Evolutionary conservation across 92 coral and sea anemone genomes (phyloP).

Genomic region (Siderastrea siderea): DNA sequence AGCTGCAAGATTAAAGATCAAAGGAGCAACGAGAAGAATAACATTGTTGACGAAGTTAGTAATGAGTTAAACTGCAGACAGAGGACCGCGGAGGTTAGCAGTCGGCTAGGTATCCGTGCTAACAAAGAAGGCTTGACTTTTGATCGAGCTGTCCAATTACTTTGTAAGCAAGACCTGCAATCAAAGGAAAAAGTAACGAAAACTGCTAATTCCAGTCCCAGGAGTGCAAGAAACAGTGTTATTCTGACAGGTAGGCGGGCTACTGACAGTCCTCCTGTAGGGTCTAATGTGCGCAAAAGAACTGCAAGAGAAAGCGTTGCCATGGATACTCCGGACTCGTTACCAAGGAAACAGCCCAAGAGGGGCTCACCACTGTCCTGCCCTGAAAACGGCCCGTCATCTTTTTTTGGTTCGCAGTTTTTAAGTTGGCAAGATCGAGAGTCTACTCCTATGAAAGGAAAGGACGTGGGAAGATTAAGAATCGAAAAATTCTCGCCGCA

Average conservation of each 20-base stretch:
- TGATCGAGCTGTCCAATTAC: too few relatives aligned
- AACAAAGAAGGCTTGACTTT: neutral
- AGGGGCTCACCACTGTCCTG: neutral
- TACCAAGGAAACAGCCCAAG: slow-evolving; percentile 32
- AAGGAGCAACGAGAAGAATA: neutral
- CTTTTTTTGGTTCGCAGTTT: neutral
- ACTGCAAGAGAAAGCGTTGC: slow-evolving; percentile 25
- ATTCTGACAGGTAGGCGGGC: neutral
- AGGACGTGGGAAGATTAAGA: neutral
- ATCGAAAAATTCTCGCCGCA: neutral
- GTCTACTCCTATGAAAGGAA: slow-evolving; percentile 20
- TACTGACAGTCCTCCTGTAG: neutral
- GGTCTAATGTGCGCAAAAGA: neutral
- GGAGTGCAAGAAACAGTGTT: neutral
- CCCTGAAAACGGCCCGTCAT: neutral
- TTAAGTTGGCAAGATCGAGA: neutral
- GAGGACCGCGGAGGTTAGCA: neutral
- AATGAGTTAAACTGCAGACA: neutral
- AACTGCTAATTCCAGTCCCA: neutral
- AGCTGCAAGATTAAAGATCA: neutral
- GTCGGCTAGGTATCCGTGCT: neutral
- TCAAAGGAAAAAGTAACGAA: neutral
- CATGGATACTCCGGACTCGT: slow-evolving; percentile 6
- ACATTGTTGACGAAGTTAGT: neutral
- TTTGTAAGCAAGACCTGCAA: neutral